A percentile compares a stretch with the other conserved stretches of the same genome.
These are phyloP conservation scores for Dipodomys spectabilis DNA, from an alignment of 2,113 vertebrate species.

Conservation along the genomic window DNA sequence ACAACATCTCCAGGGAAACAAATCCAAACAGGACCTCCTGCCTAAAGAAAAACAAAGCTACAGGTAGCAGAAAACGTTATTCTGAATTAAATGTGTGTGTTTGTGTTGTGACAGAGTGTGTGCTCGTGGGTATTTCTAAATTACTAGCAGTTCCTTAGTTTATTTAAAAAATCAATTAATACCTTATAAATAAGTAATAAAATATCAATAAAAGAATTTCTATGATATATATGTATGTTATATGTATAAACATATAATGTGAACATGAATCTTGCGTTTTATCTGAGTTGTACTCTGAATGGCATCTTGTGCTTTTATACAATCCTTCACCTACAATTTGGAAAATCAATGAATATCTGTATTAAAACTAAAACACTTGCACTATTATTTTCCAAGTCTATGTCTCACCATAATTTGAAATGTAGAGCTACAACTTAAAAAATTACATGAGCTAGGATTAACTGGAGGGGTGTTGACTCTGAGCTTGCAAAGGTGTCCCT, in stretches of 20 bases:
- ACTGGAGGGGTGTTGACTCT: not conserved
- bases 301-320: not conserved
- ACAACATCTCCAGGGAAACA: not conserved
- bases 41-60: slow-evolving; percentile 52
- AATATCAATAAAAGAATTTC: not conserved
- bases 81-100: not conserved
- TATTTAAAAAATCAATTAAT: slow-evolving; percentile 27
- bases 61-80: slow-evolving; percentile 40
- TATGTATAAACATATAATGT: not conserved
- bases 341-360: not conserved
- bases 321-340: not conserved
- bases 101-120: not conserved
- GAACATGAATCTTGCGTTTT: not conserved
- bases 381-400: not conserved
- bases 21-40: not conserved
- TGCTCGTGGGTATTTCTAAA: slow-evolving; percentile 4
- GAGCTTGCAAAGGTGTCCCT: not conserved
- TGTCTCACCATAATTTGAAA: not conserved
- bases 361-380: not conserved
- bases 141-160: not conserved
- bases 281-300: slow-evolving; percentile 21
- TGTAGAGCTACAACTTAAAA: not conserved
- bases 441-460: not conserved
- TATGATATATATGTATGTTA: not conserved
- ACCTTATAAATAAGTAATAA: not conserved